phyloP scores from a whole-genome alignment of 2,888 invertebrate species.

The Nasonia oneida region DNA sequence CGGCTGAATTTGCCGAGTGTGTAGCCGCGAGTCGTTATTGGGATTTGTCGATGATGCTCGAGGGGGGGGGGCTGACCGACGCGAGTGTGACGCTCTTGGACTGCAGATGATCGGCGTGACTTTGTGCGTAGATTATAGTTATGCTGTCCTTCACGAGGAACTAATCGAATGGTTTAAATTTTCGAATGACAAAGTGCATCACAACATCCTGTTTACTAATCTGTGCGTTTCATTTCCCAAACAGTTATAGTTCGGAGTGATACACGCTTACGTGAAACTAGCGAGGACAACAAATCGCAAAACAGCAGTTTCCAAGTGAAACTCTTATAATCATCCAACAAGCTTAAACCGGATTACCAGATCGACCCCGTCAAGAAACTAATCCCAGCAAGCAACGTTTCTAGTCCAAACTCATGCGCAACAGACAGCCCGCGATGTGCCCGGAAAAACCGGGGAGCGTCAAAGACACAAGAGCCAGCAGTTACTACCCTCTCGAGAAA shows the following conservation, averaged over 20 bases:
- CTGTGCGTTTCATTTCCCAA: too few relatives aligned
- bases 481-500: not conserved
- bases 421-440: not conserved
- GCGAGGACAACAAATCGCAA: not conserved
- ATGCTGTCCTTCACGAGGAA: not conserved
- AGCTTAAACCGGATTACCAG: not conserved
- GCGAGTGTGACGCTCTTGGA: not conserved
- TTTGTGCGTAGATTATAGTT: not conserved
- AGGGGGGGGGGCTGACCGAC: not conserved
- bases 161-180: not conserved
- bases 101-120: not conserved
- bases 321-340: not conserved
- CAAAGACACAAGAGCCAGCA: not conserved
- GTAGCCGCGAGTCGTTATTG: constrained; percentile 21
- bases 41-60: constrained; percentile 34
- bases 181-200: too few relatives aligned
- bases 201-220: too few relatives aligned
- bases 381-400: not conserved
- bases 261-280: too few relatives aligned
- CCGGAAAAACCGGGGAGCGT: not conserved
- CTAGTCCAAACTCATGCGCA: not conserved
- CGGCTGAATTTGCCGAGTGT: constrained; percentile 31
- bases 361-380: not conserved
- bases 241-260: too few relatives aligned
- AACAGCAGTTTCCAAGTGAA: not conserved